Evolutionary conservation across 2,113 vertebrate species (phyloP).

Genomic region (Odontesthes bonariensis): DNA sequence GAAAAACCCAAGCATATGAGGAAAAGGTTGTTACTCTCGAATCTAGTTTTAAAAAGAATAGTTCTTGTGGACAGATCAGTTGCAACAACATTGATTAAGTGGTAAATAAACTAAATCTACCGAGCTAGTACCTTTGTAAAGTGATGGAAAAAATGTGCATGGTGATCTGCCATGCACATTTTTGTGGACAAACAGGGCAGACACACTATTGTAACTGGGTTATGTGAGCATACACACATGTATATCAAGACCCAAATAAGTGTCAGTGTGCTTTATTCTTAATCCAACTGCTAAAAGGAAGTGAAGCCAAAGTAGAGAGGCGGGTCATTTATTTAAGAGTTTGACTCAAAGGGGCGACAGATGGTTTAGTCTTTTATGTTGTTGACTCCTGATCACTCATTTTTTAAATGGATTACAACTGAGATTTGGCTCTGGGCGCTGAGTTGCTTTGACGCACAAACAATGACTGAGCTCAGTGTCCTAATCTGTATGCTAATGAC

Average conservation of each 20-base stretch:
- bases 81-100: constrained; percentile 1
- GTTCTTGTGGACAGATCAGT: constrained; percentile 26
- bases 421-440: constrained; percentile 39
- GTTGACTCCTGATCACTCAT: constrained; percentile 46
- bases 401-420: constrained; percentile 44
- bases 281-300: not conserved
- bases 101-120: constrained; percentile 22
- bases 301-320: constrained; percentile 14
- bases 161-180: too few species aligned
- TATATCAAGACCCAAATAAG: constrained; percentile 1
- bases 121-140: constrained; percentile 19
- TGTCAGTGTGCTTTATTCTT: constrained; percentile 14
- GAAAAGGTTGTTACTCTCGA: constrained; percentile 27
- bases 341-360: constrained; percentile 29
- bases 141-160: constrained; percentile 4
- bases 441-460: constrained; percentile 52
- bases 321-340: constrained; percentile 28
- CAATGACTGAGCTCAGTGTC: constrained; percentile 40
- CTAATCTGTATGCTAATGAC: constrained; percentile 62
- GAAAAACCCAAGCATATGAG: not conserved
- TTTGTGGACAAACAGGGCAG: not conserved
- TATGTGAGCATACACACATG: not conserved
- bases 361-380: constrained; percentile 27
- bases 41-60: not conserved
- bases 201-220: constrained; percentile 11